Conservation (phyloP, 2,888 invertebrate genomes). For the Nipponacmea schrenckii region DNA sequence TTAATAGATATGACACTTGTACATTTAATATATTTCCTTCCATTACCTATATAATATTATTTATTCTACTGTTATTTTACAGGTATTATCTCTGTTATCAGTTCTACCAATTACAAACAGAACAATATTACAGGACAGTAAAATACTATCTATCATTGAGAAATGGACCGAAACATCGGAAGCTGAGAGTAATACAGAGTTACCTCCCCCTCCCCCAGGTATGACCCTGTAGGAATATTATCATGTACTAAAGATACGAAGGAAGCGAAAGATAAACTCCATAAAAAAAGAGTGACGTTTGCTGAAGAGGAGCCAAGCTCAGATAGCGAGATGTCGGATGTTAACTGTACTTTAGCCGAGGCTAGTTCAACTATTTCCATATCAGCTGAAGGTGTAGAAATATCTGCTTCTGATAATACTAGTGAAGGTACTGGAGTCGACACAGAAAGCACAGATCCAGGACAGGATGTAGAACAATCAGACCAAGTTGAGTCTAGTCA, state of each 20-base stretch:
- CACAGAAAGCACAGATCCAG: constrained; percentile 27
- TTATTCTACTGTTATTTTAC: too few relatives aligned
- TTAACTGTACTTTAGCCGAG: not conserved
- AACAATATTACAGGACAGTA: constrained; percentile 91
- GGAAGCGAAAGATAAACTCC: constrained; percentile 32
- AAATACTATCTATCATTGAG: constrained; percentile 85
- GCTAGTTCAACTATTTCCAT: not conserved
- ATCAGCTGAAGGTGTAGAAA: not conserved
- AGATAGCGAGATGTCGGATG: constrained; percentile 54
- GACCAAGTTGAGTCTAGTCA: constrained; percentile 37
- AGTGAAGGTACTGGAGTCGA: constrained; percentile 9
- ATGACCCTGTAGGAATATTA: constrained; percentile 49
- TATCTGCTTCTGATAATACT: not conserved
- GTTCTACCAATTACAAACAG: constrained; percentile 92
- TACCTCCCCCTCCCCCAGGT: constrained; percentile 24
- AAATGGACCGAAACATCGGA: constrained; percentile 76
- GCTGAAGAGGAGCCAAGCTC: constrained; percentile 58
- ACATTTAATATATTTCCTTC: too few relatives aligned
- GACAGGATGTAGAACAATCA: constrained; percentile 42
- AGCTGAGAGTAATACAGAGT: constrained; percentile 25
- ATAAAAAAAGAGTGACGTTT: constrained; percentile 55
- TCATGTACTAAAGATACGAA: constrained; percentile 36
- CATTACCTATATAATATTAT: too few relatives aligned
- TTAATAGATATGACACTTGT: too few relatives aligned
- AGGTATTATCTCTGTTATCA: constrained; percentile 84